Evolutionary conservation across 2,113 vertebrate genomes (phyloP), one percentile per base, ranked within the genome.

Genomic region (Ameiurus melas): DNA sequence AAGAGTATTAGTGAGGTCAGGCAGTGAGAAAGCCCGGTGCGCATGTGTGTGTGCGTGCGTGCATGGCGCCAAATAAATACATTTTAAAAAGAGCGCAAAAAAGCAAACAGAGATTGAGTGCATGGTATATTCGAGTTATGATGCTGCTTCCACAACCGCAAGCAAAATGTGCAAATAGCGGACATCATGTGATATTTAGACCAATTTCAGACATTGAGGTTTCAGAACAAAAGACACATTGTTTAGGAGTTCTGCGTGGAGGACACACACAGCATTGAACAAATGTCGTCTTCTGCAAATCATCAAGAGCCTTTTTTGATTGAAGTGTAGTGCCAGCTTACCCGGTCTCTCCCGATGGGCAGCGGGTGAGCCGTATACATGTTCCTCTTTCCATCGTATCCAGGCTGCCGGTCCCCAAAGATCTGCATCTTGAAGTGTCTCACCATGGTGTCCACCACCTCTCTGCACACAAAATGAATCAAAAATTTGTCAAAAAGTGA

Each of bases 381-480:
- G 94, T 99, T 99, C 91, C 98, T 95, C 94, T 99, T 99, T 90
- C 98, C 98, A 55, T 99, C 98, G 2, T 99, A 99, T 0, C 98
- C 98, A 75, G 98, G 98, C 91, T 99, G 98, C 43, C 98, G 96
- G 92, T 99, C 98, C 78, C 98, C 98, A 94, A 99, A 99, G 91
- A 99, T 99, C 85, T 99, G 98, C 98, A 99, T 99, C 96, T 99
- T 99, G 94, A 99, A 99, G 94, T 99, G 98, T 73, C 98, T 96
- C 85, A 99, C 98, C 98, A 99, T 99, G 7, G 98, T 99, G 88
- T 99, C 98, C 91, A 99, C 98, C 89, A 99, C 98, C 92, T 99
- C 98, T 94, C 98, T 99, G 78, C 73, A 91, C 33, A 51, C 47
- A 43, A 39, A 60, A 70, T 1, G 0, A 33, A 53, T 77, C n/a